phyloP scores from a whole-genome alignment of 30 jellyfish, hydroid and myxozoan species.

The Cassiopea andromeda region DNA sequence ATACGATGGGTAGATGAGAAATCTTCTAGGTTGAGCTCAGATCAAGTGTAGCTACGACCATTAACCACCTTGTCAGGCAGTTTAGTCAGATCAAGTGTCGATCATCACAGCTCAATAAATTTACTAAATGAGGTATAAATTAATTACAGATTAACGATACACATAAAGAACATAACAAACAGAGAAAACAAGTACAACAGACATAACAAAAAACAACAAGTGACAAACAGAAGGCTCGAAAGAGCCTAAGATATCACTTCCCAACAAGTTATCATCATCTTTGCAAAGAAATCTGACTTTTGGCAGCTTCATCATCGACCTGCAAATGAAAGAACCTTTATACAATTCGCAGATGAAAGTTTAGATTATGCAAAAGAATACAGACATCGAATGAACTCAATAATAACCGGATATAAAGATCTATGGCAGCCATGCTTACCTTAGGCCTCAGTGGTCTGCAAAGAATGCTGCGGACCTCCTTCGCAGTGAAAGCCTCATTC shows the following conservation, averaged over 20 bases:
- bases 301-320: constrained; percentile 63
- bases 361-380: not conserved
- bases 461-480: not conserved
- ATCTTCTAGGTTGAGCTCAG: constrained; percentile 56
- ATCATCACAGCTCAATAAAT: constrained; percentile 64
- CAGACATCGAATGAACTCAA: not conserved
- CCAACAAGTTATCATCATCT: constrained; percentile 38
- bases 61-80: constrained; percentile 22
- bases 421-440: not conserved
- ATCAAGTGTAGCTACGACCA: constrained; percentile 78
- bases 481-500: not conserved
- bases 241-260: constrained; percentile 44
- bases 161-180: not conserved
- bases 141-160: too few relatives aligned
- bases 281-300: constrained; percentile 42
- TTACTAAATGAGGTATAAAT: not conserved
- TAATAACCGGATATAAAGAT: not conserved
- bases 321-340: not conserved
- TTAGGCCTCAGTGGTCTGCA: not conserved
- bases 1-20: too few relatives aligned
- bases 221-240: not conserved
- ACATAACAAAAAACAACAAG: not conserved
- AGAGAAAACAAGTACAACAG: not conserved
- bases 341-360: not conserved
- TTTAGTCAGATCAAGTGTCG: constrained; percentile 57